Percentiles rank a stretch among this genome's conserved stretches.
phyloP scores from a whole-genome alignment of 2,888 invertebrate species.

The Xylophagus ater region DNA sequence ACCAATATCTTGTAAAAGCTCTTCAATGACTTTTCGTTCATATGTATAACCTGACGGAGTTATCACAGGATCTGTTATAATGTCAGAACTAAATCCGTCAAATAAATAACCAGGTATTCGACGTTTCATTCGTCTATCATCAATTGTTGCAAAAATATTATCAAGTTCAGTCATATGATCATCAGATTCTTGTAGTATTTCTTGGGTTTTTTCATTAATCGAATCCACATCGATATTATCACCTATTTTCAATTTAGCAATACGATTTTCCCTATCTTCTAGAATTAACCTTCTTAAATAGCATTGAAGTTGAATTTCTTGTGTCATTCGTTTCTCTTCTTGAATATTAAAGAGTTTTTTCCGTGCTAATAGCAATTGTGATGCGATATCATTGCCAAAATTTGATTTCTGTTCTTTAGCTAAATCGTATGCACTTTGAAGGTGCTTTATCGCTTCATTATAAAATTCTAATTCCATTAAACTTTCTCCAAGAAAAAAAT shows the following conservation, averaged over 20 bases:
- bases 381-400: constrained; percentile 95
- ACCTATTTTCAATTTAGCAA: constrained; percentile 51
- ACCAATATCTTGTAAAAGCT: constrained; percentile 93
- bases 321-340: constrained; percentile 87
- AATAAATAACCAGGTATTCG: constrained; percentile 98
- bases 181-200: constrained; percentile 68
- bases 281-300: constrained; percentile 74
- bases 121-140: constrained; percentile 86
- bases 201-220: constrained; percentile 48
- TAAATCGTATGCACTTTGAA: constrained; percentile 83
- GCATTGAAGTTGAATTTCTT: constrained; percentile 88
- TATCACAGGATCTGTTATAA: constrained; percentile 94
- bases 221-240: constrained; percentile 47
- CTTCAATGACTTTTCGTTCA: constrained; percentile 95
- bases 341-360: constrained; percentile 84
- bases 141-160: constrained; percentile 83
- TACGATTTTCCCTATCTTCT: constrained; percentile 73
- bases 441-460: constrained; percentile 94
- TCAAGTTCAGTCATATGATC: constrained; percentile 69
- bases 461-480: constrained; percentile 75
- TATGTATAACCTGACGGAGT: constrained; percentile 99
- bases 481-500: constrained; percentile 92
- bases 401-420: constrained; percentile 90
- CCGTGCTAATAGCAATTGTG: constrained; percentile 75
- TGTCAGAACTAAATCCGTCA: constrained; percentile 98